Evolutionary conservation across 2,888 invertebrate genomes (phyloP), one percentile per base, ranked within the genome.

Genomic region (Lepidonotus clava): DNA sequence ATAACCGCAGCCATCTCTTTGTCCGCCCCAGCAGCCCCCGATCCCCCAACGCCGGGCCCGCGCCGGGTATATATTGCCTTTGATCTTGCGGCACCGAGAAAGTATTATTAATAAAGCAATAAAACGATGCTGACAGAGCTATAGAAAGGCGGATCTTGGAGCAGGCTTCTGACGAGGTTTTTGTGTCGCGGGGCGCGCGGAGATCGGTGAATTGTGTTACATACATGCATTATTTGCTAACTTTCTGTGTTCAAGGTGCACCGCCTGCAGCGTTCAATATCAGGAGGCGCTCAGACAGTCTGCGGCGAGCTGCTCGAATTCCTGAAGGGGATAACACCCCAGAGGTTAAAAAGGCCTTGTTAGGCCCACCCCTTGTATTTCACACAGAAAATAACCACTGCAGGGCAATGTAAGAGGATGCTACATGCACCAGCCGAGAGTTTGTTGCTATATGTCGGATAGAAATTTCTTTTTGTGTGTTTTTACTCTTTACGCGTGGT

Each of bases 51-150:
- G 28, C 24, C 18, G 80, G 18, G 28, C 80, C 41, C 51, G 6
- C 28, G n/a, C 32, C n/a, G 46, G 80, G 51, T 80, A 80, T 80
- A 80, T n/a, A 11, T 32, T 28, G n/a, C 80, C 80, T 80, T 80
- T 80, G 80, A 80, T 80, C 41, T 80, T 34, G 24, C n/a, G 11
- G 46, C 11, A 61, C 46, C 46, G 34, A 80, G 80, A 46, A 46
- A 46, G 41, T 80, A 80, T 80, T 80, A 80, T 51, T 80, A 80
- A 80, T 80, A 80, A 76, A 80, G 80, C 24, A 80, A 80, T 80
- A 51, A 28, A 80, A 18, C 46, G 46, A 11, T n/a, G n/a, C n/a
- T n/a, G n/a, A n/a, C n/a, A n/a, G n/a, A n/a, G n/a, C n/a, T n/a
- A n/a, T n/a, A n/a, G n/a, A n/a, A n/a, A n/a, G n/a, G n/a, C n/a